These are phyloP conservation scores for Cettia cetti DNA, from an alignment of 2,113 vertebrate species.

Conservation along the genomic window DNA sequence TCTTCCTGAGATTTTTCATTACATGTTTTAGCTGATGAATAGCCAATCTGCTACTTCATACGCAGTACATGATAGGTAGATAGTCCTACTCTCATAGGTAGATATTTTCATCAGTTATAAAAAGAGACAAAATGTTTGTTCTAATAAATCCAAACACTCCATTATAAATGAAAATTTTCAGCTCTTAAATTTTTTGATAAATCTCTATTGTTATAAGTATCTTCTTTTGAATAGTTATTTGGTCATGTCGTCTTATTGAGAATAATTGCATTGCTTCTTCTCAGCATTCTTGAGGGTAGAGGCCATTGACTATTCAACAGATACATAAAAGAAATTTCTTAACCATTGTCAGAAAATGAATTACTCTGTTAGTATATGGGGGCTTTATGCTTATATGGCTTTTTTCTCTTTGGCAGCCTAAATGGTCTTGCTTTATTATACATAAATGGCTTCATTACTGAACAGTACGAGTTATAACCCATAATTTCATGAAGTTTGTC, in stretches of 20 bases:
- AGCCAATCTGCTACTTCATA: neutral
- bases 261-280: neutral
- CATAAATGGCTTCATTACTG: neutral
- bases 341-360: neutral
- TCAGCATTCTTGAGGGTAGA: neutral
- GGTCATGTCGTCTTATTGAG: neutral
- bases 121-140: neutral
- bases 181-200: neutral
- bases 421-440: neutral
- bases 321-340: neutral
- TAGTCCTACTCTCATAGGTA: neutral
- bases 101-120: neutral
- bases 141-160: neutral
- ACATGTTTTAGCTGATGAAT: neutral
- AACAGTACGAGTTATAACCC: neutral
- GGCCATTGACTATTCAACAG: neutral
- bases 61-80: neutral
- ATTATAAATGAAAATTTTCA: neutral
- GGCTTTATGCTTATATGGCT: neutral
- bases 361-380: neutral
- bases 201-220: neutral
- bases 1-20: neutral
- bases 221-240: neutral
- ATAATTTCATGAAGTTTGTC: neutral
- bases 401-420: neutral